phyloP scores from a whole-genome alignment of 2,888 invertebrate species.

The Drosophila nr. medialis region DNA sequence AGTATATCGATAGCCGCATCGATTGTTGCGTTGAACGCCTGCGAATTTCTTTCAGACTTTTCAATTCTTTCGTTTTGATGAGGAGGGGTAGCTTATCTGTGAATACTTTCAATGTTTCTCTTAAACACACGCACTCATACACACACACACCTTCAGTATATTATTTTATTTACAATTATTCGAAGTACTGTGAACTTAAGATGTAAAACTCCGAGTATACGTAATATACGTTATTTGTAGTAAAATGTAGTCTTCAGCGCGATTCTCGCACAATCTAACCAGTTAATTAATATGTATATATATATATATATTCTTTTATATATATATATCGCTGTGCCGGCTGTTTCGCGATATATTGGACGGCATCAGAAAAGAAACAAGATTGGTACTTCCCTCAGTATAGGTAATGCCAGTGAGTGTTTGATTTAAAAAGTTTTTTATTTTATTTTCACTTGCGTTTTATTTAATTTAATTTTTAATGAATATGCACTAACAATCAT shows the following conservation, averaged over 20 bases:
- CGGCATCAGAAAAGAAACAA: too few relatives aligned
- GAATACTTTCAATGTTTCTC: conserved; percentile 53
- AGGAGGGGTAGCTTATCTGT: conserved; percentile 71
- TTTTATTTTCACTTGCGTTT: too few relatives aligned
- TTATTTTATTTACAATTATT: conserved; percentile 31
- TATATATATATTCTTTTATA: conserved; percentile 39
- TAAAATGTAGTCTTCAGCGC: conserved; percentile 44
- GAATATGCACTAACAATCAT: too few relatives aligned
- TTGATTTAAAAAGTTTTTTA: too few relatives aligned
- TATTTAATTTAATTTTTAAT: too few relatives aligned
- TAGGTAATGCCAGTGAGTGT: too few relatives aligned
- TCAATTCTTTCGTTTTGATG: conserved; percentile 12
- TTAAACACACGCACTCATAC: conserved; percentile 8
- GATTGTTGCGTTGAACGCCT: conserved; percentile 78
- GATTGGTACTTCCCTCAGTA: too few relatives aligned
- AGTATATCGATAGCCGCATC: conserved; percentile 26
- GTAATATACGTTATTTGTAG: conserved; percentile 47
- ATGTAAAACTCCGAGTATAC: conserved; percentile 36
- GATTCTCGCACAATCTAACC: conserved; percentile 38
- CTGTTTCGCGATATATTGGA: too few relatives aligned
- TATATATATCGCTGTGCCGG: too few relatives aligned
- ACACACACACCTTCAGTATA: conserved; percentile 9
- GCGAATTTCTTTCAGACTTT: conserved; percentile 35
- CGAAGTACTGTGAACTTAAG: conserved; percentile 57
- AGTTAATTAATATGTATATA: conserved; percentile 59